These are phyloP conservation scores for Diprion similis DNA, from an alignment of 1,140 invertebrate genomes.

Conservation along the genomic window DNA sequence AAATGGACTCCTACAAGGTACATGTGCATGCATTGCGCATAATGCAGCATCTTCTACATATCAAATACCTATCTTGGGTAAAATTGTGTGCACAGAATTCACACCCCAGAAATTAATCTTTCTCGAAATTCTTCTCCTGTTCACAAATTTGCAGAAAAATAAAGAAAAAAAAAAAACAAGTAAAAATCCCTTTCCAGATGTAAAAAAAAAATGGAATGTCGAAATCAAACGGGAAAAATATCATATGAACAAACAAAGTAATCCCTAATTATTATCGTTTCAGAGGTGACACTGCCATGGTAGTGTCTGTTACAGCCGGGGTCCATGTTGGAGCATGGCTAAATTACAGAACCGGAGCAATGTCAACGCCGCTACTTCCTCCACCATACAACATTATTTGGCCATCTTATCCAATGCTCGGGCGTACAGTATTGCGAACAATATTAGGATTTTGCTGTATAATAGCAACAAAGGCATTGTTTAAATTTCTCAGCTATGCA, in stretches of 20 bases:
- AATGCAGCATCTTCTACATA: no score
- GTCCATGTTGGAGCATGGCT: slow-evolving; percentile 83
- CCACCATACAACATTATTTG: slow-evolving; percentile 81
- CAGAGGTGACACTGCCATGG: slow-evolving; percentile 87
- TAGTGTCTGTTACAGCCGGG: slow-evolving; percentile 82
- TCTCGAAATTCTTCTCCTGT: no score
- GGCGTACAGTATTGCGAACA: slow-evolving; percentile 71
- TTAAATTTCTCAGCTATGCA: slow-evolving; percentile 74
- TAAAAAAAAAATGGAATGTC: no score
- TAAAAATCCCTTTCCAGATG: no score
- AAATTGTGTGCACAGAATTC: no score
- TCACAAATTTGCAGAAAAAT: no score
- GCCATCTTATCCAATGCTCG: slow-evolving; percentile 76
- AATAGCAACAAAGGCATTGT: slow-evolving; percentile 70
- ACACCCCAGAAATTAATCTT: no score
- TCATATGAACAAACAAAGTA: not conserved
- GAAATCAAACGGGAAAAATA: no score
- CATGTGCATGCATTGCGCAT: slow-evolving; percentile 18
- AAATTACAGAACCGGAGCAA: slow-evolving; percentile 79
- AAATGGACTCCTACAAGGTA: slow-evolving; percentile 86
- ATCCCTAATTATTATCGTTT: slow-evolving; percentile 38
- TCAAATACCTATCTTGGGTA: no score
- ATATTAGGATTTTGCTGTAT: slow-evolving; percentile 77
- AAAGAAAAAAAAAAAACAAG: no score
- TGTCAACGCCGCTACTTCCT: slow-evolving; percentile 61